phyloP scores from a whole-genome alignment of 2,888 invertebrate species.

The Pachycephus smyrnensis region DNA sequence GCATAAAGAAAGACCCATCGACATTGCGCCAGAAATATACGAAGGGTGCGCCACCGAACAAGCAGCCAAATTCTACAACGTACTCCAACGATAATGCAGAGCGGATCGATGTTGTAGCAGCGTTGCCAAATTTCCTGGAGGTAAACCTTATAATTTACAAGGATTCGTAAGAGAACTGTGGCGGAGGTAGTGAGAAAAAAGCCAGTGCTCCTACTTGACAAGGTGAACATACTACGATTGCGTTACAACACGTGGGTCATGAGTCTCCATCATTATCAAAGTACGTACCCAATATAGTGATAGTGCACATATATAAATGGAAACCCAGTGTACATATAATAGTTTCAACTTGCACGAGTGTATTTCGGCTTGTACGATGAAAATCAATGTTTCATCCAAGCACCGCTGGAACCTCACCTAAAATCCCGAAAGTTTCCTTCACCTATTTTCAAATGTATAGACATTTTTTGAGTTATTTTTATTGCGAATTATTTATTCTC shows the following conservation, averaged over 20 bases:
- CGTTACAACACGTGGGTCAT: conserved; percentile 43
- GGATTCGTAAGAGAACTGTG: conserved; percentile 5
- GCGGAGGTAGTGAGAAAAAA: neutral
- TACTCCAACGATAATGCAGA: neutral
- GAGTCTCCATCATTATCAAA: conserved; percentile 32
- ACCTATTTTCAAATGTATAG: too few relatives aligned
- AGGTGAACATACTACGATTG: conserved; percentile 39
- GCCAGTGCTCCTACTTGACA: conserved; percentile 7
- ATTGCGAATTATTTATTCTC: too few relatives aligned
- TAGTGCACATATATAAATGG: neutral
- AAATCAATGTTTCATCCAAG: conserved; percentile 2
- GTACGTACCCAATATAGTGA: conserved; percentile 27
- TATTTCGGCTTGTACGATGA: neutral
- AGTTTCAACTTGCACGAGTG: neutral
- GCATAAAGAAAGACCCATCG: too few relatives aligned
- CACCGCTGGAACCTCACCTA: too few relatives aligned
- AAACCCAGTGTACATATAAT: neutral
- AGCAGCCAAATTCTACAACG: neutral
- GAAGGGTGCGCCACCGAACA: conserved; percentile 35
- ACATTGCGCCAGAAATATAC: too few relatives aligned
- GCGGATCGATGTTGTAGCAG: neutral
- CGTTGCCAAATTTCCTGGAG: conserved; percentile 6
- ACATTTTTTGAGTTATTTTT: too few relatives aligned
- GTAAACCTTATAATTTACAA: neutral
- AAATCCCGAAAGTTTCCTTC: too few relatives aligned